Evolutionary conservation across 2,113 vertebrate species (phyloP).

Genomic region (Dunckerocampus dactyliophorus): DNA sequence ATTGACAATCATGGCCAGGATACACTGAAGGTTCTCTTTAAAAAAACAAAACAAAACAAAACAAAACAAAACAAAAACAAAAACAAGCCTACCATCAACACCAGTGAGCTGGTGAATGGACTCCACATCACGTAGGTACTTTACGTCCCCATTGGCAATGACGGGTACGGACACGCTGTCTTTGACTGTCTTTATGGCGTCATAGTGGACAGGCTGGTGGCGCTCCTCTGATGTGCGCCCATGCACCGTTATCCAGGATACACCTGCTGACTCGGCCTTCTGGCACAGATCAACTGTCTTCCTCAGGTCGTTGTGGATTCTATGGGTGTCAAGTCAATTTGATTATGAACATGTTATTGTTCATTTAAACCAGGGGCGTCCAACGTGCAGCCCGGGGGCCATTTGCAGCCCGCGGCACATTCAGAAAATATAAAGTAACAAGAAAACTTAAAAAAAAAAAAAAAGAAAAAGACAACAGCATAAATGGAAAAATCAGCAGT

Average conservation of each 20-base stretch:
- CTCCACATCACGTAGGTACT: constrained; percentile 84
- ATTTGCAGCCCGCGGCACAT: no score
- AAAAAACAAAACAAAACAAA: no score
- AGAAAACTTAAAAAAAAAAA: no score
- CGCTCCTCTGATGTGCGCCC: constrained; percentile 89
- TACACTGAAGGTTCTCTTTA: no score
- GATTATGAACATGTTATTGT: neutral
- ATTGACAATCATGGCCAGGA: no score
- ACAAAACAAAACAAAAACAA: neutral
- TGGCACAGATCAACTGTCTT: constrained; percentile 91
- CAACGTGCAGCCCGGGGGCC: no score
- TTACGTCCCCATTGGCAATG: constrained; percentile 92
- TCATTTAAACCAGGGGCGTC: neutral
- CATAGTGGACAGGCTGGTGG: constrained; percentile 91
- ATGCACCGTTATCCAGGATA: constrained; percentile 95
- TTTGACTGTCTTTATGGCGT: constrained; percentile 92
- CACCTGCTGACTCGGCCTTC: constrained; percentile 88
- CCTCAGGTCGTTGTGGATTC: constrained; percentile 87
- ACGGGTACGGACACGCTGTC: constrained; percentile 85
- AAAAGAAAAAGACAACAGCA: no score
- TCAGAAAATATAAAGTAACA: no score
- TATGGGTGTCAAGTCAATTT: constrained; percentile 38
- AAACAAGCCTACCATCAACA: constrained; percentile 81
- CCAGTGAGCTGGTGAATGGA: constrained; percentile 79
- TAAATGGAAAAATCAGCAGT: no score